Conservation (phyloP, 2,113 vertebrate genomes). For the Gasterosteus aculeatus region DNA sequence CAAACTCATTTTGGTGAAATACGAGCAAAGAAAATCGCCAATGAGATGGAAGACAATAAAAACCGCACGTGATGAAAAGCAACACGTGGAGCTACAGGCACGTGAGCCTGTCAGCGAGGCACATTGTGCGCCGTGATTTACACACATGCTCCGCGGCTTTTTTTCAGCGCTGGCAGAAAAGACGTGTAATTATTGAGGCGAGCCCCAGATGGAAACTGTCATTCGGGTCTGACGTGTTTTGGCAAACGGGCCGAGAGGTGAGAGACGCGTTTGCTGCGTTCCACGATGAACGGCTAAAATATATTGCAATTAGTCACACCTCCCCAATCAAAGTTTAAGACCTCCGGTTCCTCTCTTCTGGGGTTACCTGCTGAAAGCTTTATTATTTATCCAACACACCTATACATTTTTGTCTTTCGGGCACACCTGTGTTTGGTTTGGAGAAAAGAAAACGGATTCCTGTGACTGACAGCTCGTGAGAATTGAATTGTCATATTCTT, state of each 20-base stretch:
- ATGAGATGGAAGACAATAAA: neutral
- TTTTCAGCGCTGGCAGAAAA: conserved; percentile 22
- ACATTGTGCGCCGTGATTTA: neutral
- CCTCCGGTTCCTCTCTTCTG: no score
- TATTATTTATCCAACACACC: conserved; percentile 7
- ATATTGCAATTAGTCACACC: neutral
- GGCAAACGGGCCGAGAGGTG: conserved; percentile 1
- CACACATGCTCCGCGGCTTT: conserved; percentile 35
- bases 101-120: neutral
- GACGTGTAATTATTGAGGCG: conserved; percentile 20
- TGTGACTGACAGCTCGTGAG: no score
- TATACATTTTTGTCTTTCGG: neutral
- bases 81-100: neutral
- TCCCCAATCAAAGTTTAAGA: neutral
- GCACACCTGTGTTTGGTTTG: no score
- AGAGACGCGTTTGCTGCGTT: neutral
- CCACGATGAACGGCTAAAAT: neutral
- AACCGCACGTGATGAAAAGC: neutral
- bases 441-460: no score
- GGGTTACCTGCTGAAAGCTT: conserved; percentile 24
- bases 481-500: no score
- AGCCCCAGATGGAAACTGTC: conserved; percentile 33
- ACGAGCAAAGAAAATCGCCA: neutral
- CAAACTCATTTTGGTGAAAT: conserved; percentile 3
- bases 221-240: conserved; percentile 23